Evolutionary conservation across 1,140 invertebrate genomes (phyloP).

Genomic region (Rhynchophorus ferrugineus): DNA sequence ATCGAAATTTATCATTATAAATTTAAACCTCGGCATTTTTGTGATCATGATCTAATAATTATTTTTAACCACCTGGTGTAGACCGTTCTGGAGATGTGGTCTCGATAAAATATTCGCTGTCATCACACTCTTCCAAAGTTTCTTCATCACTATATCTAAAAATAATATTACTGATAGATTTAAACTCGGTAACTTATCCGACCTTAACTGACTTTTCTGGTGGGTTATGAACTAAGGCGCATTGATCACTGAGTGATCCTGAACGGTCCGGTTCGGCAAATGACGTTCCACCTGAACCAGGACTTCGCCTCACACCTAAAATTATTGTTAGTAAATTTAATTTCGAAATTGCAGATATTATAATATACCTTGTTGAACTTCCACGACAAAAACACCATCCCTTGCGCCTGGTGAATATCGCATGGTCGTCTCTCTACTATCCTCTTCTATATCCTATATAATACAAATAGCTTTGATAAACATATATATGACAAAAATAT

Average conservation of each 20-base stretch:
- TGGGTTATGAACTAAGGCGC: slow-evolving; percentile 38
- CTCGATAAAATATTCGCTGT: slow-evolving; percentile 38
- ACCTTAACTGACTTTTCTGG: slow-evolving; percentile 32
- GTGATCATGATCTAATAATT: no score
- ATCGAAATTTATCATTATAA: no score
- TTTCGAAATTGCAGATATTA: neutral
- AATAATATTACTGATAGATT: neutral
- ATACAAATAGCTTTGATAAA: neutral
- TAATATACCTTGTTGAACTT: slow-evolving; percentile 49
- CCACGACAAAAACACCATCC: slow-evolving; percentile 70
- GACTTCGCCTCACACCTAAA: slow-evolving; percentile 38
- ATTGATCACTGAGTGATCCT: slow-evolving; percentile 31
- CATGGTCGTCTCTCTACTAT: slow-evolving; percentile 60
- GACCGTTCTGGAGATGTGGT: slow-evolving; percentile 27
- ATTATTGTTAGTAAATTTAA: neutral
- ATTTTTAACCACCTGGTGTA: slow-evolving; percentile 20
- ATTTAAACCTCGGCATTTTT: no score
- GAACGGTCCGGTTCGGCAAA: slow-evolving; percentile 23
- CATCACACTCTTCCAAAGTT: slow-evolving; percentile 42
- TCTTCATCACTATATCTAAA: slow-evolving; percentile 41
- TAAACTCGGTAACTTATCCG: neutral
- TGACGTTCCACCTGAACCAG: slow-evolving; percentile 29
- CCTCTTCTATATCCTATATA: slow-evolving; percentile 54
- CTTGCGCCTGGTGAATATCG: slow-evolving; percentile 58
- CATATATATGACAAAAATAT: no score